These are phyloP conservation scores for Tyrophagus putrescentiae DNA, from an alignment of 1,140 invertebrate genomes.

Conservation along the genomic window DNA sequence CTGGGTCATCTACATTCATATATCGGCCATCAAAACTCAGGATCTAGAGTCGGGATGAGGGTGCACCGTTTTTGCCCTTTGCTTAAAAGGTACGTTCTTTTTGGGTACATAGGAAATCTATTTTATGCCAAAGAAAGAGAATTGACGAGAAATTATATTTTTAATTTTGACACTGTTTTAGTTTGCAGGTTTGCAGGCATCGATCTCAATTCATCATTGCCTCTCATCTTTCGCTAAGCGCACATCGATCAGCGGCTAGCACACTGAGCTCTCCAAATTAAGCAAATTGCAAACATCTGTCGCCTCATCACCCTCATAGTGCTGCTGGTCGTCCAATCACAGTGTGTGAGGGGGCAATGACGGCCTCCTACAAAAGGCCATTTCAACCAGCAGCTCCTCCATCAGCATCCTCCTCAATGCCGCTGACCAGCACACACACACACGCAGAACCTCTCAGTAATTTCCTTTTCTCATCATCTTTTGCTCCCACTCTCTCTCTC, in stretches of 20 bases:
- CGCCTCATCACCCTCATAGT: not conserved
- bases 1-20: slow-evolving; percentile 91
- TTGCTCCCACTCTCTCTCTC: not conserved
- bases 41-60: too few relatives aligned
- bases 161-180: too few relatives aligned
- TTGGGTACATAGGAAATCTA: too few relatives aligned
- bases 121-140: too few relatives aligned
- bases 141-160: too few relatives aligned
- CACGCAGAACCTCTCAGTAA: not conserved
- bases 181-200: too few relatives aligned
- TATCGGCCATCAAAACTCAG: slow-evolving; percentile 80
- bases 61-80: too few relatives aligned
- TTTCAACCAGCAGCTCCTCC: not conserved
- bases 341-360: not conserved
- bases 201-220: not conserved
- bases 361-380: not conserved
- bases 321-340: not conserved
- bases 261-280: not conserved
- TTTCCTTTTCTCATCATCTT: not conserved
- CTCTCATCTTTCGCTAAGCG: not conserved
- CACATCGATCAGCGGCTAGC: not conserved
- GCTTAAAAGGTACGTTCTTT: too few relatives aligned
- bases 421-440: not conserved
- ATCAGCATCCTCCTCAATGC: not conserved
- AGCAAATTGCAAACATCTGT: not conserved